These are phyloP conservation scores for Hycleus cichorii DNA, from an alignment of 1,140 invertebrate species.

Conservation along the genomic window DNA sequence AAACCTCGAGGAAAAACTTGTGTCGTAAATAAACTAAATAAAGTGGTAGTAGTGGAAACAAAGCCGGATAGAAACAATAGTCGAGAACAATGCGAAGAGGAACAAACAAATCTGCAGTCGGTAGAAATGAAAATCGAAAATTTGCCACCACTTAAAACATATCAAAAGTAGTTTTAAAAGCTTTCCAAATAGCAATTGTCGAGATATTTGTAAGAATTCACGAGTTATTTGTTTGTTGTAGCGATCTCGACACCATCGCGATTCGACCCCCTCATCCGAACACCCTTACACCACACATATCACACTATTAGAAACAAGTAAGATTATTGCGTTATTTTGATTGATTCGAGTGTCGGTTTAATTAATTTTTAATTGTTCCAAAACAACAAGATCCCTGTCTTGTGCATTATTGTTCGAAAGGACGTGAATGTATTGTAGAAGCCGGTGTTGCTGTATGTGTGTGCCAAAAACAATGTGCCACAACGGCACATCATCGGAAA, in stretches of 20 bases:
- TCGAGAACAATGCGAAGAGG: background rate
- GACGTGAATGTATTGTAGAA: constrained; percentile 56
- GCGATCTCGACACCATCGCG: constrained; percentile 35
- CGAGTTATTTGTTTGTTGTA: constrained; percentile 22
- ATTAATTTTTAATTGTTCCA: background rate
- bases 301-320: constrained; percentile 37
- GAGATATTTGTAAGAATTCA: background rate
- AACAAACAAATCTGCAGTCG: background rate
- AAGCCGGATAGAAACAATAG: background rate
- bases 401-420: constrained; percentile 58
- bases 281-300: constrained; percentile 35
- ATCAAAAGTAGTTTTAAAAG: background rate
- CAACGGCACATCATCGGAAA: constrained; percentile 44
- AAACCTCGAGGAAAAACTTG: too few relatives aligned
- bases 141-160: background rate
- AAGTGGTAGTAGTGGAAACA: too few relatives aligned
- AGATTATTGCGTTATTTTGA: constrained; percentile 12
- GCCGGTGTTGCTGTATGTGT: constrained; percentile 52
- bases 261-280: constrained; percentile 25
- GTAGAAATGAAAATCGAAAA: background rate
- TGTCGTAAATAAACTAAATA: too few relatives aligned
- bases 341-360: background rate
- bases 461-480: constrained; percentile 52
- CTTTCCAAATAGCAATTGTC: background rate
- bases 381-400: constrained; percentile 51